phyloP scores from a whole-genome alignment of 1,140 invertebrate species.

The Pseudachorutes palmiensis region DNA sequence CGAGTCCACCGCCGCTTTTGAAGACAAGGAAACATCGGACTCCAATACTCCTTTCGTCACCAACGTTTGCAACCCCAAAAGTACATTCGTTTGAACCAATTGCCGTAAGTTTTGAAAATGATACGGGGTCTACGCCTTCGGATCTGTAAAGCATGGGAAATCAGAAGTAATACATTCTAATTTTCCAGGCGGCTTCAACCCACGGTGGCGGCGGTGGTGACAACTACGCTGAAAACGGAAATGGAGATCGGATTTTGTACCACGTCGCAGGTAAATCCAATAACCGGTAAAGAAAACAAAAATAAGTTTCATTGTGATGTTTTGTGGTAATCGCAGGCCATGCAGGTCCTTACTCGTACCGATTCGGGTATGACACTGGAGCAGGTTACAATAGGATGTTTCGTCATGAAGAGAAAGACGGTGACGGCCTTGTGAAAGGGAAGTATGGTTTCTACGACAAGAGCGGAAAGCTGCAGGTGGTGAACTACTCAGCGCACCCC shows the following conservation, averaged over 20 bases:
- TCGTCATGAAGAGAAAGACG: constrained; percentile 67
- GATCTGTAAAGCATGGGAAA: not conserved
- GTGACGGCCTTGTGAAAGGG: constrained; percentile 65
- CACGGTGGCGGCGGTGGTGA: constrained; percentile 19
- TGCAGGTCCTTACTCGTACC: constrained; percentile 70
- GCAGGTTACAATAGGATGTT: constrained; percentile 72
- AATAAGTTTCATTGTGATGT: too few species aligned
- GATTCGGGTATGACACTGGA: constrained; percentile 79
- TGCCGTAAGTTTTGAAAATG: constrained; percentile 11
- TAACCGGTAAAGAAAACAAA: too few species aligned
- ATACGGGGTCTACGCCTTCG: not conserved
- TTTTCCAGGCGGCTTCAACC: constrained; percentile 22
- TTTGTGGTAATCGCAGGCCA: constrained; percentile 58
- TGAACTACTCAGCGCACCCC: constrained; percentile 59
- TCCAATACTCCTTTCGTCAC: not conserved
- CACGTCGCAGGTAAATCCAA: constrained; percentile 45
- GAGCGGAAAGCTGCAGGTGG: constrained; percentile 63
- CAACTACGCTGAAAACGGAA: constrained; percentile 13
- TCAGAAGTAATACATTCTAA: not conserved
- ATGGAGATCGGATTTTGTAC: constrained; percentile 43
- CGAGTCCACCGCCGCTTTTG: not conserved
- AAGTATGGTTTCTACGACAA: constrained; percentile 76
- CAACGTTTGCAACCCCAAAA: not conserved
- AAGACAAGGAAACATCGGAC: not conserved
- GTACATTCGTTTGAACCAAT: constrained; percentile 1